These are phyloP conservation scores for Mesochorus sp. DNA, from an alignment of 2,888 invertebrate species.

Conservation along the genomic window DNA sequence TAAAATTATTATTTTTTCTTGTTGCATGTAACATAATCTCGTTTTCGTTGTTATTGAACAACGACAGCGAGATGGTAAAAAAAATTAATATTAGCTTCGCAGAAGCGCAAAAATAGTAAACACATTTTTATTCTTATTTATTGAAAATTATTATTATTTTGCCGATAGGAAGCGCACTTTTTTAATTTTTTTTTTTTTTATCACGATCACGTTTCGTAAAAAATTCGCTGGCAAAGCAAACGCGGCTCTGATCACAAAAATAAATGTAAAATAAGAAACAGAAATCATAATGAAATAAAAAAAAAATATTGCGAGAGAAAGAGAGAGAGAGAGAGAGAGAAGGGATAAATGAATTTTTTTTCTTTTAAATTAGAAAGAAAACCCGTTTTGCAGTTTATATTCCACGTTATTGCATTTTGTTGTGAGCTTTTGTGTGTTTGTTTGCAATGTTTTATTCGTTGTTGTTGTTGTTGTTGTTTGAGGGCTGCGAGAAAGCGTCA, in stretches of 20 bases:
- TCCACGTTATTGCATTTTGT: conserved; percentile 4
- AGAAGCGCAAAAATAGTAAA: conserved; percentile 52
- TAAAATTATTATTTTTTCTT: conserved; percentile 10
- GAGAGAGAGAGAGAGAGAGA: conserved; percentile 48
- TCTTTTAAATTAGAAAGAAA: not conserved
- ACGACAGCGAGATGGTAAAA: conserved; percentile 43
- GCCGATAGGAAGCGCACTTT: conserved; percentile 51
- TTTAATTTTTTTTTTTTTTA: conserved; percentile 46
- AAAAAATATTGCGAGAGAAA: conserved; percentile 47
- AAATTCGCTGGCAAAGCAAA: conserved; percentile 50
- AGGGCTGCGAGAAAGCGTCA: conserved; percentile 54
- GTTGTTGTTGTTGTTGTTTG: conserved; percentile 27
- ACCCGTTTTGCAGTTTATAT: conserved; percentile 15
- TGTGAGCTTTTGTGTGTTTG: conserved; percentile 22
- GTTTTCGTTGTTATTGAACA: conserved; percentile 43
- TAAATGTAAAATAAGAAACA: conserved; percentile 18
- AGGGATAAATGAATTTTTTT: conserved; percentile 38
- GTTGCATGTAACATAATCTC: conserved; percentile 53
- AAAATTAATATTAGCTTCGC: conserved; percentile 52
- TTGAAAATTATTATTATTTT: conserved; percentile 37
- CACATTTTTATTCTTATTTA: conserved; percentile 29
- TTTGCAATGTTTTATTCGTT: too few species aligned
- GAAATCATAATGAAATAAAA: conserved; percentile 31
- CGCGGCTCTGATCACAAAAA: conserved; percentile 48
- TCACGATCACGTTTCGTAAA: conserved; percentile 44